A percentile compares a stretch with the other conserved stretches of the same genome.
Conservation (phyloP, 1,140 invertebrate genomes). For the Magallana angulata region DNA sequence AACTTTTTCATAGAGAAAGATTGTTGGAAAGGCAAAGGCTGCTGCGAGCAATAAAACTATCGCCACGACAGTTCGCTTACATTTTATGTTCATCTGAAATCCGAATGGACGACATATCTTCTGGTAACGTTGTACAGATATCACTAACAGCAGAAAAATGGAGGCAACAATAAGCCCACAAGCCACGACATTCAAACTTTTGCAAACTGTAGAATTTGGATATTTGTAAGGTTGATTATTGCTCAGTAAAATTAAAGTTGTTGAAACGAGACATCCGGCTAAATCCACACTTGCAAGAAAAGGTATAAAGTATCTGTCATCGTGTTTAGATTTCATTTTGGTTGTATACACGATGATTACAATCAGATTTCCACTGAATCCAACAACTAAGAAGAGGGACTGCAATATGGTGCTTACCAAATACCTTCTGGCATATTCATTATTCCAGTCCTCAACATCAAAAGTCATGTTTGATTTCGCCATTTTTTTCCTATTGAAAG, state of each 20-base stretch:
- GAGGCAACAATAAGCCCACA: conserved; percentile 4
- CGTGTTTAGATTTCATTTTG: conserved; percentile 13
- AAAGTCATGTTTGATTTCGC: background rate
- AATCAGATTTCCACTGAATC: background rate
- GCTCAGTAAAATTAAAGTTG: background rate
- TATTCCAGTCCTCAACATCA: conserved; percentile 25
- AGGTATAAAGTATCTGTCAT: conserved; percentile 41
- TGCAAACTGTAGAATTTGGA: background rate
- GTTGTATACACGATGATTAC: conserved; percentile 10
- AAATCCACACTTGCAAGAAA: conserved; percentile 18
- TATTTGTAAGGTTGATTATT: background rate
- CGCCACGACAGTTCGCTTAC: conserved; percentile 1
- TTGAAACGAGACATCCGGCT: background rate
- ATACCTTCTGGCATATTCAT: background rate
- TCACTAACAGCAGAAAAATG: conserved; percentile 41
- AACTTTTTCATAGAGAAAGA: conserved; percentile 14
- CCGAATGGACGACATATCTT: conserved; percentile 51
- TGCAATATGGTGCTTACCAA: background rate
- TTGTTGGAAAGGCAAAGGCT: background rate
- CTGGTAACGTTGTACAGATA: conserved; percentile 46
- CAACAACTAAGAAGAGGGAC: background rate
- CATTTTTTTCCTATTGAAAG: too few relatives aligned
- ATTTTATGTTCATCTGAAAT: conserved; percentile 35
- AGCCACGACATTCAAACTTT: background rate
- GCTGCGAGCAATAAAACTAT: background rate